Base-by-base conservation (phyloP, 2,113 vertebrate genomes). In the Archocentrus centrarchus region DNA sequence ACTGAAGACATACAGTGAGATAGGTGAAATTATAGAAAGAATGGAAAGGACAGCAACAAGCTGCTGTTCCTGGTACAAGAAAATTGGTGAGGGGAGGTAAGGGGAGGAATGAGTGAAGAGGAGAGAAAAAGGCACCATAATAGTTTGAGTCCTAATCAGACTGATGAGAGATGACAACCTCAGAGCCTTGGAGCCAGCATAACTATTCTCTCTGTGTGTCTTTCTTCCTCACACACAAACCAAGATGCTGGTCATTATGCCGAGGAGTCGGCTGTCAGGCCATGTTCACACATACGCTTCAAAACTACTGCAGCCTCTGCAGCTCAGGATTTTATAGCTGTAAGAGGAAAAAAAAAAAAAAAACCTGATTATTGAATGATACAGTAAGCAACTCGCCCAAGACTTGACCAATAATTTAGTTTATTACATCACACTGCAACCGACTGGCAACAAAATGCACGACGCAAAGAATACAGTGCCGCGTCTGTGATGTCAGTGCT, bases 91-190 rank as follows among this genome's bases (percentile, higher is more conserved):
- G 70, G 55, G 63, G 79, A 86, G 76, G 64, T 47, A 37, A 75
- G 70, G 55, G 63, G 81, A 86, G 76, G 73, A 79, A 50, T 59
- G 84, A 85, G 76, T 1, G 13, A 59, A 60, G 77, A 75, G 81
- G 50, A 77, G 58, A 92, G 82, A 88, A 81, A 30, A 68, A 87
- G 62, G 80, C 75, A 57, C 79, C 27, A 3, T 82, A 60, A 91
- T 79, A 77, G 85, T 86, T 90, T 89, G 91, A 93, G 85, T 86
- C 83, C 80, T 91, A 91, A 91, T 94, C 91, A 90, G 84, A 80
- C 85, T 87, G 82, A 94, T 92, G 66, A 79, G 73, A 85, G 57
- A 64, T 87, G 92, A 93, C 91, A 93, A 82, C 84, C 86, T 86
- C 63, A 30, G 80, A 78, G 89, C 89, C 85, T 84, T 24, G 32